Evolutionary conservation across 2,888 invertebrate genomes (phyloP).

Genomic region (Apodemia zela): DNA sequence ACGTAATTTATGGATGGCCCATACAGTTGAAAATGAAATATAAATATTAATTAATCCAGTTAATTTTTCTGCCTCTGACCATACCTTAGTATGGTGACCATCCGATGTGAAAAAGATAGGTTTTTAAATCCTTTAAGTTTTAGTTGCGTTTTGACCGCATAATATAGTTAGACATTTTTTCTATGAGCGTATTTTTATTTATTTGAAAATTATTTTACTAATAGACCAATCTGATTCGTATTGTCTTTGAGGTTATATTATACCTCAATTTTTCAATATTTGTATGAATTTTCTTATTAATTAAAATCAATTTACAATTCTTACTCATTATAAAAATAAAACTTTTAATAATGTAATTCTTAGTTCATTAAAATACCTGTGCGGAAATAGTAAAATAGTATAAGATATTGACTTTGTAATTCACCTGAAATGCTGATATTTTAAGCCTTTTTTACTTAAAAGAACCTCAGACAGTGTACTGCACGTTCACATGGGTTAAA

Average conservation of each 20-base stretch:
- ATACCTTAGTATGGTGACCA: too few relatives aligned
- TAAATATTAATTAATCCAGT: too few relatives aligned
- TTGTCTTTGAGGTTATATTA: background rate
- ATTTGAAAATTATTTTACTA: constrained; percentile 1
- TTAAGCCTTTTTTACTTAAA: background rate
- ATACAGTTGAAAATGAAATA: too few relatives aligned
- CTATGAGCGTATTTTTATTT: constrained; percentile 9
- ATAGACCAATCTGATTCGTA: constrained; percentile 3
- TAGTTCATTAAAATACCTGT: constrained; percentile 1
- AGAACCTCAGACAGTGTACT: too few relatives aligned
- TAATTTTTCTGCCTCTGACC: too few relatives aligned
- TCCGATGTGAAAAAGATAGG: background rate
- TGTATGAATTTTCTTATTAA: background rate
- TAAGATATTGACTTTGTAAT: background rate
- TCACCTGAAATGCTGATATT: background rate
- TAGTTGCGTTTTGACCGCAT: background rate
- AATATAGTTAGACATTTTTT: constrained; percentile 1
- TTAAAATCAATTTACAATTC: background rate
- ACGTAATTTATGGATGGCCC: too few relatives aligned
- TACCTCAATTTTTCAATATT: background rate
- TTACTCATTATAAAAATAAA: background rate
- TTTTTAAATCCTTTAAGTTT: background rate
- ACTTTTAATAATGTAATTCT: constrained; percentile 2
- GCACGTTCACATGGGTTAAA: too few relatives aligned
- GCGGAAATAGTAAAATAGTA: constrained; percentile 7